These are phyloP conservation scores for Ciconia maguari DNA, from an alignment of 2,113 vertebrate species.

Conservation along the genomic window DNA sequence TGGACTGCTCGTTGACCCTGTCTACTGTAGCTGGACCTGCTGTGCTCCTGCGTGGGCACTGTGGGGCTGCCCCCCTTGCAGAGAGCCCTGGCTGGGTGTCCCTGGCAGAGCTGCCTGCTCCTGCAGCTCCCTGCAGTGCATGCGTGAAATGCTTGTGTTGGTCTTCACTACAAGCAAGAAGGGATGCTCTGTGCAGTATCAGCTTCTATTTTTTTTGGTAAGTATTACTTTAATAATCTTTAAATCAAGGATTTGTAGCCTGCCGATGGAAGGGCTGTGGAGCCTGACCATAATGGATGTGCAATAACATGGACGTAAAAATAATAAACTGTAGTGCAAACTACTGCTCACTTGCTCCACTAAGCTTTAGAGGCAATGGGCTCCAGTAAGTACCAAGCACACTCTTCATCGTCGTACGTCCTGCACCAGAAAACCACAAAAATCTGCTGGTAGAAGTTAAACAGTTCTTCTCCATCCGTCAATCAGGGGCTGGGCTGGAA, in stretches of 20 bases:
- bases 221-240: background rate
- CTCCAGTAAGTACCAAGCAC: background rate
- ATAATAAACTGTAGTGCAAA: background rate
- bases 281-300: background rate
- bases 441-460: background rate
- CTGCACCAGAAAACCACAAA: background rate
- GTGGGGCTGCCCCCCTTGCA: background rate
- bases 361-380: background rate
- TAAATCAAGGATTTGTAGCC: background rate
- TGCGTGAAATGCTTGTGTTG: background rate
- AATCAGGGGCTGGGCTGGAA: background rate
- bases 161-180: background rate
- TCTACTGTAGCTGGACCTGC: background rate
- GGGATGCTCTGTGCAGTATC: background rate
- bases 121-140: rapidly evolving
- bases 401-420: background rate
- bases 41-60: rapidly evolving
- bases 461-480: background rate
- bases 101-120: background rate
- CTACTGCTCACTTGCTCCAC: background rate
- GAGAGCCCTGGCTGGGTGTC: background rate
- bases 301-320: background rate
- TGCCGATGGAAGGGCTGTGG: background rate
- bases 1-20: background rate
- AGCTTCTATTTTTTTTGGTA: background rate